A percentile compares a stretch with the other conserved stretches of the same genome.
Conservation (phyloP, 2,797 vertebrate species). For the Myotis findleyi region DNA sequence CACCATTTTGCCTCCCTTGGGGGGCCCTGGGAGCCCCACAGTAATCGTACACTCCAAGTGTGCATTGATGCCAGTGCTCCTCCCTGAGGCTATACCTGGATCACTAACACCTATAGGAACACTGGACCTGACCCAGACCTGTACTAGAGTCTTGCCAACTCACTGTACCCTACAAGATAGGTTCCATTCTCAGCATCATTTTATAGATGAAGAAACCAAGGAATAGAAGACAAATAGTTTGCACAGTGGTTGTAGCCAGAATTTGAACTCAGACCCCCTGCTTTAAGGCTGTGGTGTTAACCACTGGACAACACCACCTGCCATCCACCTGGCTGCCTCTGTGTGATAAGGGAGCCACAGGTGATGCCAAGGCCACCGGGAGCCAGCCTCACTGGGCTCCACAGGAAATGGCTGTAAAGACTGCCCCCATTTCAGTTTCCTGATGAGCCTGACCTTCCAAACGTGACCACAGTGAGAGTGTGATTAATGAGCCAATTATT, state of each 20-base stretch:
- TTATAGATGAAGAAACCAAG: background rate
- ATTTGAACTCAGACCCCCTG: background rate
- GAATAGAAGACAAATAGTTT: background rate
- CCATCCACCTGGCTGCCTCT: background rate
- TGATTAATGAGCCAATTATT: slow-evolving; percentile 89
- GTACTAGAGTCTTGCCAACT: background rate
- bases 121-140: background rate
- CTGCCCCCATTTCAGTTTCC: slow-evolving; percentile 64
- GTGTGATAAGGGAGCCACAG: background rate
- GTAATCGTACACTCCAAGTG: background rate
- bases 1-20: background rate
- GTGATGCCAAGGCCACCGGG: background rate
- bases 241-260: background rate
- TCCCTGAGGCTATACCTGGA: background rate
- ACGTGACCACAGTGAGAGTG: slow-evolving; percentile 78
- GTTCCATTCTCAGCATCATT: background rate
- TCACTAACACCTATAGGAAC: background rate
- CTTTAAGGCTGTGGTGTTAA: background rate
- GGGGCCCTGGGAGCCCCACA: background rate
- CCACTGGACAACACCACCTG: background rate
- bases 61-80: background rate
- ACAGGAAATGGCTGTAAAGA: background rate
- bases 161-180: background rate
- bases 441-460: slow-evolving; percentile 80
- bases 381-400: background rate